Conservation (phyloP, 1,140 invertebrate genomes). For the Harlomillsia oculata region DNA sequence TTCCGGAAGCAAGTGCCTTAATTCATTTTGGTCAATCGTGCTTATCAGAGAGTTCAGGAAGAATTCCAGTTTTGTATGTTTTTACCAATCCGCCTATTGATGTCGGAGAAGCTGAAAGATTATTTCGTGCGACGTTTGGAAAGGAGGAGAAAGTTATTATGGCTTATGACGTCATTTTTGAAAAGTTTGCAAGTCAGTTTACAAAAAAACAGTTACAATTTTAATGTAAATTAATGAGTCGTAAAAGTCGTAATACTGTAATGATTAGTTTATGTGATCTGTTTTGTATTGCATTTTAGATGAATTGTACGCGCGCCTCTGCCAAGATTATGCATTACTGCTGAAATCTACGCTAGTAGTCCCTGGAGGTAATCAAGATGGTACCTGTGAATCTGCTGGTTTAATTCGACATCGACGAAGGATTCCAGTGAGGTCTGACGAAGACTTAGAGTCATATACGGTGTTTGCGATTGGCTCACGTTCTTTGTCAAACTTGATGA, state of each 20-base stretch:
- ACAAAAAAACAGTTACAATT: neutral
- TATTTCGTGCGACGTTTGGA: conserved; percentile 13
- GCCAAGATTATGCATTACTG: neutral
- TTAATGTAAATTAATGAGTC: too few relatives aligned
- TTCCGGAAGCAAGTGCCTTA: conserved; percentile 64
- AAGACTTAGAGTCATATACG: conserved; percentile 41
- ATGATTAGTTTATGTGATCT: too few relatives aligned
- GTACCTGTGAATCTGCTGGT: neutral
- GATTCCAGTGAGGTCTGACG: conserved; percentile 31
- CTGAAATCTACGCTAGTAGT: conserved; percentile 7
- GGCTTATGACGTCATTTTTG: conserved; percentile 58
- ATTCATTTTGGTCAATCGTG: conserved; percentile 88
- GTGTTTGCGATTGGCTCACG: conserved; percentile 50
- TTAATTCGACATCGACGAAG: conserved; percentile 31
- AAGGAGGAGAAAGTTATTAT: conserved; percentile 52
- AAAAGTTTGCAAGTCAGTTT: conserved; percentile 10
- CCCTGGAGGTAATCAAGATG: neutral
- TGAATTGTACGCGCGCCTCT: neutral
- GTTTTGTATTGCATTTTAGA: neutral
- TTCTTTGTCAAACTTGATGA: conserved; percentile 46
- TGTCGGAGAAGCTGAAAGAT: conserved; percentile 11
- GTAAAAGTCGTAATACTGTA: too few relatives aligned
- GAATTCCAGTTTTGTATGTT: conserved; percentile 55
- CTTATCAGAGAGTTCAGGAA: conserved; percentile 54
- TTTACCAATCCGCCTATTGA: conserved; percentile 41